Conservation (phyloP, 1,140 invertebrate species). For the Zaprionus vittiger region DNA sequence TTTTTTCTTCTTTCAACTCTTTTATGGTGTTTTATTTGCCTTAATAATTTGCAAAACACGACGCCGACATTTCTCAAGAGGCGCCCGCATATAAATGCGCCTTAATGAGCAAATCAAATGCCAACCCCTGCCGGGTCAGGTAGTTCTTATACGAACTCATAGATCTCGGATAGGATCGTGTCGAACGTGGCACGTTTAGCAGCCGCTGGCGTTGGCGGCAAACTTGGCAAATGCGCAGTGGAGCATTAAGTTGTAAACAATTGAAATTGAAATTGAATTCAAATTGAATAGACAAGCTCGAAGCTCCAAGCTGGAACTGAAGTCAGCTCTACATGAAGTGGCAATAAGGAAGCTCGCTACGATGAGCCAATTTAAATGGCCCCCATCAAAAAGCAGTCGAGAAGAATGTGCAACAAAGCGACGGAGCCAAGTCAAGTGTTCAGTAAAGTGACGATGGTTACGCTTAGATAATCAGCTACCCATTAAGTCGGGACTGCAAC, state of each 20-base stretch:
- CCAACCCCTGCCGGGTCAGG: constrained; percentile 35
- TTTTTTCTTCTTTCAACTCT: neutral
- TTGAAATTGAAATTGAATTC: constrained; percentile 49
- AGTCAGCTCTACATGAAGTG: constrained; percentile 15
- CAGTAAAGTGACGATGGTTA: constrained; percentile 30
- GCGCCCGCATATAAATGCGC: constrained; percentile 55
- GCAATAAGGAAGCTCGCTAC: constrained; percentile 42
- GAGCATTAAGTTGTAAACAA: constrained; percentile 70
- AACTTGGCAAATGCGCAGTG: constrained; percentile 60
- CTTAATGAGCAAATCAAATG: constrained; percentile 71
- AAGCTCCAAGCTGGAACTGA: neutral
- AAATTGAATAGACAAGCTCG: constrained; percentile 17
- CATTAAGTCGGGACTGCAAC: neutral
- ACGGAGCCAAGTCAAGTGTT: constrained; percentile 24
- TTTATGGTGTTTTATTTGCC: constrained; percentile 15
- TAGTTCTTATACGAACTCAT: constrained; percentile 34
- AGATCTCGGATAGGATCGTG: constrained; percentile 35
- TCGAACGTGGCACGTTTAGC: constrained; percentile 48
- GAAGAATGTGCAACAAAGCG: constrained; percentile 19
- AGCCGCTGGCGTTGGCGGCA: constrained; percentile 13
- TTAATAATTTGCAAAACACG: constrained; percentile 46
- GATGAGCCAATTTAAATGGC: constrained; percentile 40
- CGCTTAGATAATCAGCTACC: constrained; percentile 18
- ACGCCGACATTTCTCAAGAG: constrained; percentile 65
- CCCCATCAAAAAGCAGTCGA: constrained; percentile 9